Conservation (phyloP, 2,113 vertebrate species). For the Cygnus atratus region DNA sequence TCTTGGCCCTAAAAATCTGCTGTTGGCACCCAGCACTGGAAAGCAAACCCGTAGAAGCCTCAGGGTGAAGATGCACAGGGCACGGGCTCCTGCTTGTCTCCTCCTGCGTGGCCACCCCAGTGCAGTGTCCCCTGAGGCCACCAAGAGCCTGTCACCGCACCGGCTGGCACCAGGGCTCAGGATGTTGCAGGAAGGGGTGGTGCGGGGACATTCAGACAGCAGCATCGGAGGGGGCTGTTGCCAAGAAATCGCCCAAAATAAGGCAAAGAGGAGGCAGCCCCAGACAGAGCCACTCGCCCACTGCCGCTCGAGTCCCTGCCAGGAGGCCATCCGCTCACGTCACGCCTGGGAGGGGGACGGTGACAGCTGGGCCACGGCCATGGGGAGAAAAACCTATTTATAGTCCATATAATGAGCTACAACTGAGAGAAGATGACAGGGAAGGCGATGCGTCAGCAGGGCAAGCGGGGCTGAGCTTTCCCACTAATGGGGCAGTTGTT, state of each 20-base stretch:
- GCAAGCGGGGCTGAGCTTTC: neutral
- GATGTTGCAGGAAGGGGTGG: neutral
- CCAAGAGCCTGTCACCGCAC: neutral
- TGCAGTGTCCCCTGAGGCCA: neutral
- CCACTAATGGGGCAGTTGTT: neutral
- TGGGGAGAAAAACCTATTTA: constrained; percentile 27
- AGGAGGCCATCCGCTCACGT: neutral
- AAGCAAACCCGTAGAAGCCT: neutral
- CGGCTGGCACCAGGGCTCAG: neutral
- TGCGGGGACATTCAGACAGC: neutral
- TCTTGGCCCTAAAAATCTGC: neutral
- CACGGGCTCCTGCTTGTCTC: neutral
- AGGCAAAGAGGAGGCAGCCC: neutral
- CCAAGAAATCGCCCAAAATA: neutral
- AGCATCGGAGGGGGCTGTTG: neutral
- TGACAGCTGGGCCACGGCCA: neutral
- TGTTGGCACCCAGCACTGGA: neutral
- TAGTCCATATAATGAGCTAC: constrained; percentile 8
- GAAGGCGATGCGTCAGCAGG: constrained; percentile 10
- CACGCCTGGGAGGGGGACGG: neutral
- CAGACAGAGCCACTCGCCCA: neutral
- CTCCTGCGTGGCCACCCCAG: neutral
- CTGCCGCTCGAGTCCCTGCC: neutral
- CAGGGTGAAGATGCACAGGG: neutral
- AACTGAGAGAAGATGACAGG: constrained; percentile 34